These are phyloP conservation scores for Nettapus auritus DNA, from an alignment of 2,113 vertebrate species.

Conservation along the genomic window DNA sequence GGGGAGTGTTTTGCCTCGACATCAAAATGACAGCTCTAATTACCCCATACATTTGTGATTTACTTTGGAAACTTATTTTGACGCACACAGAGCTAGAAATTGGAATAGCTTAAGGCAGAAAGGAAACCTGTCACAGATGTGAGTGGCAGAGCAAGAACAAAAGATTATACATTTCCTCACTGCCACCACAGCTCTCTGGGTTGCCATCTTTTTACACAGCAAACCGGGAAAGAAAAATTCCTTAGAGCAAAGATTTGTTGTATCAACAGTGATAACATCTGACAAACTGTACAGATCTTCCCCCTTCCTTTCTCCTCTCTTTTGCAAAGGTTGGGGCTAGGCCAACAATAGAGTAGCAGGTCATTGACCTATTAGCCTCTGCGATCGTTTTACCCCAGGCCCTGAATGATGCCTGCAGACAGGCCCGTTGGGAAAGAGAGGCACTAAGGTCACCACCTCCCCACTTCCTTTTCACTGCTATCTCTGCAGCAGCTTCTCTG, in stretches of 20 bases:
- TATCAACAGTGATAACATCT: conserved; percentile 54
- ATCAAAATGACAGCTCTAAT: not conserved
- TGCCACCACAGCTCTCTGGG: not conserved
- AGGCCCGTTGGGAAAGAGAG: conserved; percentile 39
- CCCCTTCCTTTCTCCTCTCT: not conserved
- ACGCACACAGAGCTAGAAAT: not conserved
- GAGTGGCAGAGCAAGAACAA: conserved; percentile 21
- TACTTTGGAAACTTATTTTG: conserved; percentile 38
- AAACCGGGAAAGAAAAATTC: conserved; percentile 22
- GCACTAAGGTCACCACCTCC: conserved; percentile 59
- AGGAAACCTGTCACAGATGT: not conserved
- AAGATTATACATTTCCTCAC: not conserved
- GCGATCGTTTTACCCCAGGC: not conserved
- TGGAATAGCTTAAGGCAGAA: conserved; percentile 12
- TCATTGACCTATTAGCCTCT: conserved; percentile 56
- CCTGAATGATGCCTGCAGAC: conserved; percentile 24
- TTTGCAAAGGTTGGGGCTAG: conserved; percentile 3
- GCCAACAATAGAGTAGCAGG: not conserved
- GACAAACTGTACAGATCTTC: conserved; percentile 42
- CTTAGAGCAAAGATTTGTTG: conserved; percentile 25
- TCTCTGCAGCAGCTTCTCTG: conserved; percentile 42
- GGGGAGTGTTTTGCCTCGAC: not conserved
- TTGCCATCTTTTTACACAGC: not conserved
- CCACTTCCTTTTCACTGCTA: conserved; percentile 45
- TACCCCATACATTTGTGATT: not conserved